Evolutionary conservation across 2,888 invertebrate genomes (phyloP), one percentile per base, ranked within the genome.

Genomic region (Nasonovia ribisnigri): DNA sequence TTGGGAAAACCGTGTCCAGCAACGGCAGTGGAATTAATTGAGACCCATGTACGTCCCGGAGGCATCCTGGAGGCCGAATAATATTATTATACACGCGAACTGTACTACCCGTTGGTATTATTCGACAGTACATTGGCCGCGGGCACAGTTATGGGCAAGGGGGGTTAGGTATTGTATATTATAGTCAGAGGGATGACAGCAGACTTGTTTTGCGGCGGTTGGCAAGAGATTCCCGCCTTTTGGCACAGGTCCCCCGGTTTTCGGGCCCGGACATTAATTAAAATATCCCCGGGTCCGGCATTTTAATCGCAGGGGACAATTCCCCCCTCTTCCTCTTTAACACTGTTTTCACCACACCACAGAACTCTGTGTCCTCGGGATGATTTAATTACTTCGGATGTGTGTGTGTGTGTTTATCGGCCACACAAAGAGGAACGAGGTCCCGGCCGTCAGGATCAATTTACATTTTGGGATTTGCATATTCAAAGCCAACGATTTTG

Each of bases 201-300:
- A 57, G 93, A 93, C 89, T 89, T 93, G 93, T 93, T 93, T 93
- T 90, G 90, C 93, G 93, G 90, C 90, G 93, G 93, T 93, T 93
- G 93, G 93, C 93, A 93, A 90, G 93, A 93, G 93, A 93, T 93
- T 90, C 90, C 93, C 93, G 93, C 93, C 93, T 93, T 93, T 93
- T 93, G 93, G 93, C 93, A 93, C 93, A 67, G 93, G 90, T 87
- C 90, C 67, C 87, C 93, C 90, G 90, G 90, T 93, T 93, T 93
- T 90, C 93, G 90, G 90, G 90, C 90, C 86, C 86, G 93, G 93
- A 90, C 93, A 93, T 93, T 93, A 93, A 93, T 93, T 93, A 93
- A 93, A 93, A 93, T 90, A 93, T 93, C 93, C 90, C 93, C 93
- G 93, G 93, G 93, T 93, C 93, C 93, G 90, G 93, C 93, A 60